These are phyloP conservation scores for Nomada ferruginata DNA, from an alignment of 2,888 invertebrate species.

Conservation along the genomic window DNA sequence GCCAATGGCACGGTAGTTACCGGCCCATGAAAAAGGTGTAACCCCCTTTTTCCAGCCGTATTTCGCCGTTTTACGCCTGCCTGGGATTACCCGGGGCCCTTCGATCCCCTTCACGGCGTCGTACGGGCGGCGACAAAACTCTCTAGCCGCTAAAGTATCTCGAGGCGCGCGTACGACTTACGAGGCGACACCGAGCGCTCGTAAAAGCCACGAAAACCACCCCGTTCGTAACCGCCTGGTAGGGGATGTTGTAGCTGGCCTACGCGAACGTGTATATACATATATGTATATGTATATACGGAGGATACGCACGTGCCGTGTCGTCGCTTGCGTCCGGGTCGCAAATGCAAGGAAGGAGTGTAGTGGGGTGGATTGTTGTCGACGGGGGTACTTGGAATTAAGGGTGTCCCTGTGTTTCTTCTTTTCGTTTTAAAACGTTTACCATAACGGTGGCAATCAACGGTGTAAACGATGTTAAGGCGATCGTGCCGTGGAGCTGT, in stretches of 20 bases:
- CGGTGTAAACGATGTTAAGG: too few relatives aligned
- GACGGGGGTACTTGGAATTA: too few relatives aligned
- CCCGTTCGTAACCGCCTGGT: not conserved
- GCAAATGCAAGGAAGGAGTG: too few relatives aligned
- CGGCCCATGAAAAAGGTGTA: conserved; percentile 60
- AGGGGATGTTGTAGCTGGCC: conserved; percentile 12
- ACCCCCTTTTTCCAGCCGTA: conserved; percentile 43
- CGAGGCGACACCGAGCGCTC: conserved; percentile 57
- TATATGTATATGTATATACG: not conserved
- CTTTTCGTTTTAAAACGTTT: too few relatives aligned
- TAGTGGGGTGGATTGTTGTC: too few relatives aligned
- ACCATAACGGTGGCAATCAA: too few relatives aligned
- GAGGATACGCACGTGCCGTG: not conserved
- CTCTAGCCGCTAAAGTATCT: conserved; percentile 60
- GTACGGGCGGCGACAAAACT: conserved; percentile 56
- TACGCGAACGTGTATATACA: not conserved
- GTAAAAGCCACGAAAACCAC: conserved; percentile 60
- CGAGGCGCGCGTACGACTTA: conserved; percentile 58
- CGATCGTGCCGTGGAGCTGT: too few relatives aligned
- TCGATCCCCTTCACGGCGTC: conserved; percentile 36
- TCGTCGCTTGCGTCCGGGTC: too few relatives aligned
- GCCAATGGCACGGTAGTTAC: conserved; percentile 36
- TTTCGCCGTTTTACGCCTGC: conserved; percentile 53
- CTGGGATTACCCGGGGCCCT: conserved; percentile 46
- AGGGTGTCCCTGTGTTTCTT: too few relatives aligned